Evolutionary conservation across 2,888 invertebrate genomes (phyloP), one percentile per base, ranked within the genome.

Genomic region (Apodemia duryi): DNA sequence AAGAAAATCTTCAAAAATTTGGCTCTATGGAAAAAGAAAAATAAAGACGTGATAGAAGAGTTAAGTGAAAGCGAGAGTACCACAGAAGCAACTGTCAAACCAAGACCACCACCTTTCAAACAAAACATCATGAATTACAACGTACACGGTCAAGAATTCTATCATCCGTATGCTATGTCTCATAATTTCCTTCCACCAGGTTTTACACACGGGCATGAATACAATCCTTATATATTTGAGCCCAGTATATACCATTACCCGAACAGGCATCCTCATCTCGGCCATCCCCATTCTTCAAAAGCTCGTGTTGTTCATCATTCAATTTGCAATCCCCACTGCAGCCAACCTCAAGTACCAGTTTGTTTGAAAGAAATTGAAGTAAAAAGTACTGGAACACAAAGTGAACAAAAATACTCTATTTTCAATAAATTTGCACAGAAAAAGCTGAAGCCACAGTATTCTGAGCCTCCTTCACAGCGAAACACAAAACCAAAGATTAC

Each of bases 361-460:
- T 89, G 89, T 67, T 72, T 91, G 1, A 88, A 86, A 71, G 89
- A 91, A 73, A 80, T 91, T 62, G 91, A 91, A 81, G 88, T 91
- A 0, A 89, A 86, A 72, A 91, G 85, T 69, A 84, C 79, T 52
- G 87, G 80, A 5, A 88, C 86, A 1, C 91, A 91, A 68, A 90
- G 89, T 72, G 86, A 86, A 41, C 82, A 81, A 51, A 88, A 85
- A 67, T 75, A 83, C 70, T 80, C 86, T 1, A 76, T 88, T 54
- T 84, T 89, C 49, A 70, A 71, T n/a, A 85, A 83, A 66, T 75
- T 88, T n/a, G 76, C 80, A 35, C 78, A 81, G 49, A 86, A 80
- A 69, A 75, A 76, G 13, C 76, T 79, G 52, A 80, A 63, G 2
- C 41, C 46, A 21, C 28, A 61, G 29, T 63, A 64, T 32, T n/a